Evolutionary conservation across 2,888 invertebrate genomes (phyloP).

Genomic region (Drosophila neutralis): DNA sequence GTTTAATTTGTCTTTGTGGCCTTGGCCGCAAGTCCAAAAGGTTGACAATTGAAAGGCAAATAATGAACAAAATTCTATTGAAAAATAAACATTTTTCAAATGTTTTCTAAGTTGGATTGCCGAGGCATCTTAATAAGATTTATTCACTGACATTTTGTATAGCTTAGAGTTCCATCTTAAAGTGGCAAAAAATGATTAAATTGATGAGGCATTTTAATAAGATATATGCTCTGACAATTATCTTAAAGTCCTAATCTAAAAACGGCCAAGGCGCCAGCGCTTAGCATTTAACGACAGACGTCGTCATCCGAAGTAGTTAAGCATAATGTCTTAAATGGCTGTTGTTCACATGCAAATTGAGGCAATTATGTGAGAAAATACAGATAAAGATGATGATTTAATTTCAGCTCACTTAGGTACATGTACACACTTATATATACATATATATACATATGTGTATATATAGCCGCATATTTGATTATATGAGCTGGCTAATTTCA

Average conservation of each 20-base stretch:
- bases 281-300: conserved; percentile 41
- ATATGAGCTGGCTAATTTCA: conserved; percentile 60
- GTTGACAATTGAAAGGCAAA: neutral
- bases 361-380: conserved; percentile 72
- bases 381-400: conserved; percentile 72
- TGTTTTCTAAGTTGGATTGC: neutral
- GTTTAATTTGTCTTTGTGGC: conserved; percentile 12
- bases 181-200: conserved; percentile 32
- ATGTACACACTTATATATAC: neutral
- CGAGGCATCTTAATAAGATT: conserved; percentile 34
- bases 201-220: conserved; percentile 33
- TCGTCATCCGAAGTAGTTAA: conserved; percentile 11
- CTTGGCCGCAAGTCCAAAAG: conserved; percentile 21
- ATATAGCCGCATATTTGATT: conserved; percentile 47
- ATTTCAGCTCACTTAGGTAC: conserved; percentile 45
- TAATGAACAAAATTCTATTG: neutral
- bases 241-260: conserved; percentile 32
- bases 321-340: conserved; percentile 48
- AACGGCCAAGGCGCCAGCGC: conserved; percentile 55
- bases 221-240: conserved; percentile 30
- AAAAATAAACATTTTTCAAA: neutral
- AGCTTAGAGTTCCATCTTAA: conserved; percentile 27
- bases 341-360: conserved; percentile 71
- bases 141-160: conserved; percentile 8
- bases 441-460: conserved; percentile 40